A percentile compares a stretch with the other conserved stretches of the same genome.
Conservation (phyloP, 92 coral and sea anemone genomes). For the Porites evermanni region DNA sequence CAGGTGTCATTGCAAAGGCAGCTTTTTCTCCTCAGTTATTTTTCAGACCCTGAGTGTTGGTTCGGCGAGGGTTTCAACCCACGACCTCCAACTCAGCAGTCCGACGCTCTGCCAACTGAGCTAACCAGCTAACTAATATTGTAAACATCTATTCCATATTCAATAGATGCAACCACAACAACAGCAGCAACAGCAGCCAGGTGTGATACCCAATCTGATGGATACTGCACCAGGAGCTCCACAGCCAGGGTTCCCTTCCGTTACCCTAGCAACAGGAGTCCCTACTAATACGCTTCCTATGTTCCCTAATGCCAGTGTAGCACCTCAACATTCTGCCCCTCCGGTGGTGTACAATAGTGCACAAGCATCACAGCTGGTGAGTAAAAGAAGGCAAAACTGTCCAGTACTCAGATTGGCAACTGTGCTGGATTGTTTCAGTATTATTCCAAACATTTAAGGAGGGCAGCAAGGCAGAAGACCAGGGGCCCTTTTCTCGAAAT, state of each 20-base stretch:
- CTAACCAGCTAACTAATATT: too few relatives aligned
- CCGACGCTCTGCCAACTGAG: too few relatives aligned
- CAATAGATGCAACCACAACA: constrained; percentile 23
- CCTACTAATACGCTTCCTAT: constrained; percentile 43
- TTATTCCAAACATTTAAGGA: neutral
- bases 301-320: constrained; percentile 47
- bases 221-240: constrained; percentile 14
- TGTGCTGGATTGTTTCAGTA: neutral
- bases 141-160: neutral
- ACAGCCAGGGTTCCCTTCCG: constrained; percentile 38
- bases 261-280: constrained; percentile 18
- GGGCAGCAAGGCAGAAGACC: neutral
- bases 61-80: too few relatives aligned
- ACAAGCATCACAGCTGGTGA: constrained; percentile 33
- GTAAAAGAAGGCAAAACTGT: neutral
- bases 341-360: constrained; percentile 73
- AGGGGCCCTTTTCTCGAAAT: neutral
- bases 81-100: too few relatives aligned
- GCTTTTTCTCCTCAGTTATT: too few relatives aligned
- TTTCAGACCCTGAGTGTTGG: too few relatives aligned
- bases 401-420: neutral
- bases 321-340: constrained; percentile 79
- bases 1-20: too few relatives aligned
- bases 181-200: constrained; percentile 42
- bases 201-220: constrained; percentile 9